Conservation (phyloP, 2,888 invertebrate genomes). For the Petrophora chlorosata region DNA sequence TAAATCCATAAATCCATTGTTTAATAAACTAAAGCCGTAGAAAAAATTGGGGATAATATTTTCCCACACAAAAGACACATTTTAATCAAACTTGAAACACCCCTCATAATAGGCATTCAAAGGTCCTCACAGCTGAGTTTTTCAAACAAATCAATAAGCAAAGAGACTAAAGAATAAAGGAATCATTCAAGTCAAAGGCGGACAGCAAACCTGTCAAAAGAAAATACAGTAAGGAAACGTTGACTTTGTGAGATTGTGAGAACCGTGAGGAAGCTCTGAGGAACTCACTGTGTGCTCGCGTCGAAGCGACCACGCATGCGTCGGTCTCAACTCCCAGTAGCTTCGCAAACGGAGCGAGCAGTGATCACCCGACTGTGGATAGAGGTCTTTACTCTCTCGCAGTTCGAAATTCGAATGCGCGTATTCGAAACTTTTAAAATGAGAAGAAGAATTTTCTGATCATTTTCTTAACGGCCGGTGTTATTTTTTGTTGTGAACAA, state of each 20-base stretch:
- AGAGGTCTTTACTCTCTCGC: constrained; percentile 10
- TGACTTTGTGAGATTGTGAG: constrained; percentile 36
- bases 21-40: no score
- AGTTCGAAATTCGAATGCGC: constrained; percentile 10
- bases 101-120: not conserved
- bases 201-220: constrained; percentile 50
- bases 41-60: no score
- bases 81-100: not conserved
- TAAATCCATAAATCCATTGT: no score
- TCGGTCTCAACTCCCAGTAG: not conserved
- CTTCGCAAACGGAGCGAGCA: constrained; percentile 12
- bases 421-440: constrained; percentile 35
- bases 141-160: constrained; percentile 15
- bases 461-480: constrained; percentile 16
- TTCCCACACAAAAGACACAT: no score
- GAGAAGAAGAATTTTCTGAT: constrained; percentile 19
- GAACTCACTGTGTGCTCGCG: constrained; percentile 30
- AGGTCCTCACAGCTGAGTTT: not conserved
- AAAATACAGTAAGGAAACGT: constrained; percentile 49
- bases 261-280: constrained; percentile 1
- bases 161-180: constrained; percentile 38
- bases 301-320: constrained; percentile 26
- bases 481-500: constrained; percentile 37
- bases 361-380: constrained; percentile 18
- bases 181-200: constrained; percentile 51